Percentiles rank a stretch among this genome's conserved stretches.
Evolutionary conservation across 2,888 invertebrate species (phyloP).

Genomic region (Ophion ventricosus): DNA sequence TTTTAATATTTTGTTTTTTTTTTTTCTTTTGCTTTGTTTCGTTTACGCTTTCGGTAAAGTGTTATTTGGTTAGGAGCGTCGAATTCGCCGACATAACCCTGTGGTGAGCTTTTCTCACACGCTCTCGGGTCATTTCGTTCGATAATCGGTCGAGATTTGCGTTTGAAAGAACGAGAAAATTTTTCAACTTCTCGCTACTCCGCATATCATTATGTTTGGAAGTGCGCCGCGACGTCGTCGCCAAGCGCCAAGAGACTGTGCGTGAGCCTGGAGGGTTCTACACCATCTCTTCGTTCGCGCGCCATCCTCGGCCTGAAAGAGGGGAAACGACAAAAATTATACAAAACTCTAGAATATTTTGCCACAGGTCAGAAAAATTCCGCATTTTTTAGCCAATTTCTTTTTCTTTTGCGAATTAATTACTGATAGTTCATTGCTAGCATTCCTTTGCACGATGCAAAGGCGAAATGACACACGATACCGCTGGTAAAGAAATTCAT

Average conservation of each 20-base stretch:
- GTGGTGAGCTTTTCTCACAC: slow-evolving; percentile 22
- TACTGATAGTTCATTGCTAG: too few relatives aligned
- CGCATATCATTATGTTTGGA: slow-evolving; percentile 98
- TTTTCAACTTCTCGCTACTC: slow-evolving; percentile 82
- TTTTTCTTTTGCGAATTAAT: background rate
- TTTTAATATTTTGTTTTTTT: slow-evolving; percentile 11
- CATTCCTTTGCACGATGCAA: too few relatives aligned
- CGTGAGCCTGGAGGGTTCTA: slow-evolving; percentile 94
- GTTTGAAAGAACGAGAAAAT: background rate
- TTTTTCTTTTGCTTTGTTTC: slow-evolving; percentile 11
- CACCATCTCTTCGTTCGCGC: slow-evolving; percentile 95
- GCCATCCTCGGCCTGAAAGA: slow-evolving; percentile 92
- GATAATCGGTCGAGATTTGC: background rate
- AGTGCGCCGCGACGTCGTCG: slow-evolving; percentile 95
- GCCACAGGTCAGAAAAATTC: background rate
- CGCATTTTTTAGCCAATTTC: background rate
- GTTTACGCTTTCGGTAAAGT: slow-evolving; percentile 56
- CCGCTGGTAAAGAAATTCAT: too few relatives aligned
- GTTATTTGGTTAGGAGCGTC: slow-evolving; percentile 67
- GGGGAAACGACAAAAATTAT: background rate
- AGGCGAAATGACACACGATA: too few relatives aligned
- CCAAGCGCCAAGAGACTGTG: slow-evolving; percentile 97
- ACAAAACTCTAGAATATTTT: too few relatives aligned
- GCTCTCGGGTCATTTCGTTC: background rate
- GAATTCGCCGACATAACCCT: slow-evolving; percentile 54